Evolutionary conservation across 2,113 vertebrate species (phyloP), one percentile per base, ranked within the genome.

Genomic region (Vidua chalybeata): DNA sequence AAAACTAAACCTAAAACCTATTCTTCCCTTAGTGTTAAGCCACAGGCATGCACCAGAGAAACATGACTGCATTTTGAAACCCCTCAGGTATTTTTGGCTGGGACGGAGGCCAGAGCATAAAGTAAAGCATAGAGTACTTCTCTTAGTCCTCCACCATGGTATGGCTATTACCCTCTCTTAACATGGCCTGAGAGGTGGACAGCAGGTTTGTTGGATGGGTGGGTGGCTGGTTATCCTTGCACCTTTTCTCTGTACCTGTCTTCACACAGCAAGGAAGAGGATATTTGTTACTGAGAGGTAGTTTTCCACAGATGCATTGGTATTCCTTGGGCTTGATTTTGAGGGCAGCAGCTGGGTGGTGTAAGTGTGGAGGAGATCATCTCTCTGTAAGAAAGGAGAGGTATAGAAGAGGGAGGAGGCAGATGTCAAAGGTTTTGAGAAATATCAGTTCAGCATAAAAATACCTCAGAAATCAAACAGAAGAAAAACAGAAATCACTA

Each of bases 101-200:
- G 15, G 7, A 31, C 0, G 0, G 12, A 46, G 23, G 9, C 24
- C 11, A 49, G 20, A 63, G 7, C 1, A 6, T 59, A 55, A 87
- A 68, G 14, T 0, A 4, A 13, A 10, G 1, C 3, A 73, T 59
- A 37, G 46, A 59, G 45, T 51, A 41, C 7, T 45, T 89, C 27
- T 28, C 23, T 48, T 51, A 22, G 13, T 59, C 3, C 11, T 63
- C 2, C 31, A 15, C 14, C 5, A 23, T 0, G 6, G 7, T 28
- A 18, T 10, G 16, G 15, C 7, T 87, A 21, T 58, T 39, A 45
- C 11, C 7, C 7, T 52, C 8, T 71, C 7, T n/a, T 45, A 54
- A 45, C 2, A 1, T 14, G 16, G 15, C 30, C 24, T 26, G 30
- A 58, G 58, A 72, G 11, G 21, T 24, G 7, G 33, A 46, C 46